Base-by-base conservation (phyloP, 2,797 vertebrate species). In the Ctenosaura bakeri region DNA sequence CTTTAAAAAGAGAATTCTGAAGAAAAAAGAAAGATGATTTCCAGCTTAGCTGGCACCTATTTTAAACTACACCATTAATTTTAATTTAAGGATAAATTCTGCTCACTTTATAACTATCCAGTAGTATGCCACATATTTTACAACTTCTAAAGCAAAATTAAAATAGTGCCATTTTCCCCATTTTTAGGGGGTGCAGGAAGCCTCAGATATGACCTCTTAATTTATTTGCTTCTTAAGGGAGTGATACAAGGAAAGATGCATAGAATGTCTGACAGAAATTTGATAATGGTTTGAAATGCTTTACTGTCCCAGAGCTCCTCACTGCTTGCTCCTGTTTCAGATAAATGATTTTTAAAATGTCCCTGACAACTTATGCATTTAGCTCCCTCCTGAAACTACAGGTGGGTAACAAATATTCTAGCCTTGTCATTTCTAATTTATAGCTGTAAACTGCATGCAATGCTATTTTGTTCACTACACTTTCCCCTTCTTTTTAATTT, bases 61-160 rank as follows among this genome's bases (percentile, higher is more conserved):
- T 90, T 86, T 86, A 82, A 66, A 90, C 82, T 59, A 74, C 50
- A 64, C 22, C 78, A 86, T 90, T 90, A 90, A 90, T 82, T 81
- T 85, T 84, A 76, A 52, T 83, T 87, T 83, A 29, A 38, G 71
- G 76, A 56, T 69, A 77, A 87, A 56, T 76, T 77, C 50, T 78
- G 59, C 74, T 87, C 46, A 52, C n/a, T 77, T 71, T 76, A 83
- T 56, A 86, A 81, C 35, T 46, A 59, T 8, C 52, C 50, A 66
- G 59, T 46, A 32, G 46, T 66, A 87, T 77, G 59, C 42, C 80
- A 66, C 46, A 42, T 77, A 78, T 73, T 18, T 87, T 83, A 32
- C 13, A 12, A 29, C 35, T 87, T 56, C 59, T 56, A 78, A 78
- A 73, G 85, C 46, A 83, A 83, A 87, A 71, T 90, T 84, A 54